phyloP scores from a whole-genome alignment of 2,888 invertebrate genomes.

The Ophion obscuratus region DNA sequence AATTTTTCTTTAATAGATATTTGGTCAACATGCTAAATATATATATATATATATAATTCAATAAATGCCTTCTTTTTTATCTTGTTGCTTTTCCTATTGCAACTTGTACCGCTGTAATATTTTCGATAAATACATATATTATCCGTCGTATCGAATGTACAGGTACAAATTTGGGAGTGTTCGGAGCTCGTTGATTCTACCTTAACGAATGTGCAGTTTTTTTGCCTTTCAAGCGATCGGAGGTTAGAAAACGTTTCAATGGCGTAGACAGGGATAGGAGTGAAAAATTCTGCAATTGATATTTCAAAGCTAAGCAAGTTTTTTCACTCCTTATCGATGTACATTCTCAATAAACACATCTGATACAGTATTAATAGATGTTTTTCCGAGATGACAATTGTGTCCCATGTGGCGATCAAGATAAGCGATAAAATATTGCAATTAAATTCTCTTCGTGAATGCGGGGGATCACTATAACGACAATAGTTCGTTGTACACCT shows the following conservation, averaged over 20 bases:
- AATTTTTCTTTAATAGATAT: constrained; percentile 71
- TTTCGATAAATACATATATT: constrained; percentile 23
- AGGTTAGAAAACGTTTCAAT: constrained; percentile 12
- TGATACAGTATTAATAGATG: constrained; percentile 31
- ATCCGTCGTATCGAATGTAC: constrained; percentile 36
- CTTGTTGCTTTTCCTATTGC: constrained; percentile 32
- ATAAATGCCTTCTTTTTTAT: constrained; percentile 49
- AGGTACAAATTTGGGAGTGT: constrained; percentile 55
- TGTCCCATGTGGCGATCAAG: not conserved
- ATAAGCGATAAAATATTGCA: constrained; percentile 23
- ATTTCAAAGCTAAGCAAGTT: not conserved
- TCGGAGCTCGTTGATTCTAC: constrained; percentile 4
- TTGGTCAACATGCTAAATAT: constrained; percentile 76
- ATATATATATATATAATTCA: constrained; percentile 55
- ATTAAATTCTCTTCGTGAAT: not conserved
- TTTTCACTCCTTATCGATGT: not conserved
- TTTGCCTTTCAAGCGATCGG: constrained; percentile 15
- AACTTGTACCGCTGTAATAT: constrained; percentile 29
- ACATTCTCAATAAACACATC: constrained; percentile 53
- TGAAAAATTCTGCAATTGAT: not conserved
- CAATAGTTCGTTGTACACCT: not conserved
- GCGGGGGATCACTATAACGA: not conserved
- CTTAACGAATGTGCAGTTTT: constrained; percentile 27
- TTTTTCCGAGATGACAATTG: not conserved
- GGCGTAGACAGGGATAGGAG: not conserved